Conservation (phyloP, 1,140 invertebrate species). For the Zaprionus lachaisei region DNA sequence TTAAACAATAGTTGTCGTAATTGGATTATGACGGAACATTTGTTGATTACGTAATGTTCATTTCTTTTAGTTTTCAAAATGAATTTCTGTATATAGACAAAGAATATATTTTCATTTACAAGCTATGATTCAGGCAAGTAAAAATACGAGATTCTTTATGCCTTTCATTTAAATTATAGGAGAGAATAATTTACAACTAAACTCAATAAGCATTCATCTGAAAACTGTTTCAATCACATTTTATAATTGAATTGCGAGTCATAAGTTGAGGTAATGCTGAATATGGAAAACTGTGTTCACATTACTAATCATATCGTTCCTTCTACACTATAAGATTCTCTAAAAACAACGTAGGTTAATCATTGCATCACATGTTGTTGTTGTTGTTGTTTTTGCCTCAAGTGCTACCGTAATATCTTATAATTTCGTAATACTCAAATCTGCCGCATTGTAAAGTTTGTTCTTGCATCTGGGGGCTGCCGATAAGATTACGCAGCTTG, state of each 20-base stretch:
- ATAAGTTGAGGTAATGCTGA: neutral
- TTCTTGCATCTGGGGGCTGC: conserved; percentile 6
- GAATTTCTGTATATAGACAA: neutral
- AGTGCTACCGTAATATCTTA: neutral
- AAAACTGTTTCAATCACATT: neutral
- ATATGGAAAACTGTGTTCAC: neutral
- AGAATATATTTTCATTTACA: conserved; percentile 9
- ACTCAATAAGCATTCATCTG: neutral
- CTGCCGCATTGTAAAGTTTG: conserved; percentile 30
- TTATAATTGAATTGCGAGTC: neutral
- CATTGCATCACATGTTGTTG: neutral
- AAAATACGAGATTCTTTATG: neutral
- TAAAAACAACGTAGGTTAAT: neutral
- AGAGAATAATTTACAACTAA: no score
- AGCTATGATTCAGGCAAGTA: conserved; percentile 1
- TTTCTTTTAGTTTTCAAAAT: neutral
- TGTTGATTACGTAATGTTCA: neutral
- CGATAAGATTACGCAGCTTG: conserved; percentile 34
- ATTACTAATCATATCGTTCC: no score
- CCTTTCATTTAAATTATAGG: neutral
- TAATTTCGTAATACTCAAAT: conserved; percentile 29
- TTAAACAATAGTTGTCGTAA: neutral
- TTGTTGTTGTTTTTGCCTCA: neutral
- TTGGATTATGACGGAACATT: neutral
- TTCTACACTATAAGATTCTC: neutral